Conservation (phyloP, 2,113 vertebrate species). For the Entomyzon cyanotis region DNA sequence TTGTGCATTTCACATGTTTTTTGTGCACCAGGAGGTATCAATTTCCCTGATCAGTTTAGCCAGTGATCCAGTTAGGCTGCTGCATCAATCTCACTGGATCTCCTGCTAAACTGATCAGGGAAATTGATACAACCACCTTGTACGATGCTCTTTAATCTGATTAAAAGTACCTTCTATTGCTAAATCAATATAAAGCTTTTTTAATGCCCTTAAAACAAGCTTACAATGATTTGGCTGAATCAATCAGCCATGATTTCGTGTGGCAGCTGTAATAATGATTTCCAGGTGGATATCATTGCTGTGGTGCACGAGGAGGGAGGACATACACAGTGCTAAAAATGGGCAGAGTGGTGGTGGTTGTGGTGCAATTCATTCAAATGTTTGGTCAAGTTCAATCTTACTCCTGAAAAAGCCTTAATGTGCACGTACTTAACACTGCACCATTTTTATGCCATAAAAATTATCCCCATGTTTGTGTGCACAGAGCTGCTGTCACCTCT, state of each 20-base stretch:
- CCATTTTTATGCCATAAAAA: neutral
- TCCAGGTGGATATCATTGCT: neutral
- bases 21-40: neutral
- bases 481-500: neutral
- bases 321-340: neutral
- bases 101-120: neutral
- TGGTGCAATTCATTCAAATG: neutral
- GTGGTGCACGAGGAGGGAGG: neutral
- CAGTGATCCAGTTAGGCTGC: neutral
- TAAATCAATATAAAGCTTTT: conserved; percentile 61
- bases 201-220: conserved; percentile 52
- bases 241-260: neutral
- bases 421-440: neutral
- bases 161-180: conserved; percentile 30
- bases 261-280: neutral
- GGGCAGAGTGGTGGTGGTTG: neutral
- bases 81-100: neutral
- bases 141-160: conserved; percentile 21
- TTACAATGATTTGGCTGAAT: conserved; percentile 30
- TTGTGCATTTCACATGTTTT: neutral
- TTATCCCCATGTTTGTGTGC: neutral
- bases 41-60: neutral
- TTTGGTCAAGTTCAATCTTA: neutral
- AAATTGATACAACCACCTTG: conserved; percentile 7
- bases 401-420: neutral